Base-by-base conservation (phyloP, 2,797 vertebrate genomes). In the Mormyrops attenuatus region DNA sequence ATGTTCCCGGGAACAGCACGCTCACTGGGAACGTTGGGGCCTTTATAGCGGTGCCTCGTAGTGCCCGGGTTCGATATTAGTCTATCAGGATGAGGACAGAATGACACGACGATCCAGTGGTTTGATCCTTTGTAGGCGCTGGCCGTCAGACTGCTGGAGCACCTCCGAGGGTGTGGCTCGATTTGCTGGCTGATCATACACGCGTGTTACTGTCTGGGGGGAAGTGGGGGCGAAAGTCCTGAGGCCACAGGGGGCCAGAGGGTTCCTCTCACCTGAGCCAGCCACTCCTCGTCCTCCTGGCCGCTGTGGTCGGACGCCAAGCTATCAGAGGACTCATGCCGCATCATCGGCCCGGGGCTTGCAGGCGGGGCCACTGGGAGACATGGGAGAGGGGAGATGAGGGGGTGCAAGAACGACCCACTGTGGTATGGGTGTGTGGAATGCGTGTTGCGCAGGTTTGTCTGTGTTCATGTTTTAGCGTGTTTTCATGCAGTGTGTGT, bases 241-340 rank as follows among this genome's bases (percentile, higher is more conserved):
- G 52, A 53, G 52, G 52, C 52, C 3, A 1, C 13, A 53, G 3
- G 20, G 41, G n/a, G 44, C 22, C 4, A 20, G 63, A 1, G 55
- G 69, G 60, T 26, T 7, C 17, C 90, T 63, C 93, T 94, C 90
- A 99, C 99, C 98, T 99, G 98, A n/a, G 99, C 99, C n/a, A 99
- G 97, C 98, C 99, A 99, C 94, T 99, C 98, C 92, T 99, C 98
- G 13, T 99, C 97, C 90, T 99, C 98, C 89, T 97, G 98, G 50
- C 97, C 97, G 0, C 98, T 98, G 93, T 98, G 97, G 94, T 99
- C 98, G 0, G 98, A 99, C 0, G 97, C 96, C 92, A 99, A 94
- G 92, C 98, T 99, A 95, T 99, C 98, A 2, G 97, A 99, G 0
- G 98, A 99, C 92, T 98, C 98, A 0, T 98, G 97, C 0, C 97